These are phyloP conservation scores for Elgaria multicarinata DNA, from an alignment of 2,113 vertebrate genomes.

Conservation along the genomic window DNA sequence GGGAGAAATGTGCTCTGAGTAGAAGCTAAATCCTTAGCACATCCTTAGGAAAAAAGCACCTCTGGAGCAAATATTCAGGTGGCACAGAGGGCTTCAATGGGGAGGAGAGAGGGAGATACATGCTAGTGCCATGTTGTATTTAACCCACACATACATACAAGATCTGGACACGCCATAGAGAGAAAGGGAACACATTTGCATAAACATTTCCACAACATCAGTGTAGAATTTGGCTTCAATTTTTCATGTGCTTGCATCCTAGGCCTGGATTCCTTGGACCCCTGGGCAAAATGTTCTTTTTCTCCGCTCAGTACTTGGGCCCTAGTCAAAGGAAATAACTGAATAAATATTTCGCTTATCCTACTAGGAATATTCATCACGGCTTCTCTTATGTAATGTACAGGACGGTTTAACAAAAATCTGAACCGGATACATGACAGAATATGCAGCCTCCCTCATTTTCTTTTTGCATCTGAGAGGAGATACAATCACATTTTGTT, in stretches of 20 bases:
- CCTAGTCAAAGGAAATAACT: not conserved
- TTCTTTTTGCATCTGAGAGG: not conserved
- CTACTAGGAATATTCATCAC: not conserved
- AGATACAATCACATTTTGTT: not conserved
- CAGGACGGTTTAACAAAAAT: not conserved
- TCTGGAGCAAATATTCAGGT: no score
- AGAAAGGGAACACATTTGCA: not conserved
- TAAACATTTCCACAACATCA: not conserved
- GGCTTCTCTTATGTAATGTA: not conserved
- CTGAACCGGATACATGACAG: not conserved
- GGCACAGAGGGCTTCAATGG: no score
- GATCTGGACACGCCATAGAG: not conserved
- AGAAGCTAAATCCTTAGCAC: accelerated
- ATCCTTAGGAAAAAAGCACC: not conserved
- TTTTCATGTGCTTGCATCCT: not conserved
- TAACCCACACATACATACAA: not conserved
- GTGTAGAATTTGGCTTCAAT: not conserved
- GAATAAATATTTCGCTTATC: not conserved
- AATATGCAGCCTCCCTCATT: not conserved
- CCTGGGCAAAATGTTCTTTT: not conserved
- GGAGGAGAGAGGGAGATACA: no score
- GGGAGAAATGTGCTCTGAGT: accelerated
- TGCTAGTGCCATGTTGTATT: no score
- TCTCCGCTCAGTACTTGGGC: not conserved
- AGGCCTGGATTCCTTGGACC: not conserved